phyloP scores from a whole-genome alignment of 1,140 invertebrate genomes.

The Paraescarpia echinospica region DNA sequence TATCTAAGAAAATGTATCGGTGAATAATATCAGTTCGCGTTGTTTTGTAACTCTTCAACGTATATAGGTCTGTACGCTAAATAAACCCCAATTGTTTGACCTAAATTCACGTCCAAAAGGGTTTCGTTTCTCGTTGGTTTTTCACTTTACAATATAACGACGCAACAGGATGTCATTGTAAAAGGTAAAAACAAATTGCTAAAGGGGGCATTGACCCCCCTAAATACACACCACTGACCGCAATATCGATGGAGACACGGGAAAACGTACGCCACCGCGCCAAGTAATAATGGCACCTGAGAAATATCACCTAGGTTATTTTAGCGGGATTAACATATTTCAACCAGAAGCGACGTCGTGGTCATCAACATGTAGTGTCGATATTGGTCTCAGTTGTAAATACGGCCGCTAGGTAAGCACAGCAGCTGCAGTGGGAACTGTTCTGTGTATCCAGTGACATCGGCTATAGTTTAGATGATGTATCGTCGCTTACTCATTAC shows the following conservation, averaged over 20 bases:
- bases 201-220: too few species aligned
- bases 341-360: background rate
- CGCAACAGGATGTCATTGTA: too few species aligned
- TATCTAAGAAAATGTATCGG: too few species aligned
- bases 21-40: too few species aligned
- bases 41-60: too few species aligned
- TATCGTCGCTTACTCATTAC: background rate
- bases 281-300: background rate
- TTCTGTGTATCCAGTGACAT: background rate
- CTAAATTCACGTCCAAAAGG: too few species aligned
- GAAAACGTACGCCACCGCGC: background rate
- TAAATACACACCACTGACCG: too few species aligned
- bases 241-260: background rate
- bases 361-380: background rate
- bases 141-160: too few species aligned
- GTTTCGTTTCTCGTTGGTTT: too few species aligned
- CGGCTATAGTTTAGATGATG: background rate
- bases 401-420: background rate
- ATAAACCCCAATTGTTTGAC: too few species aligned
- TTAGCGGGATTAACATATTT: background rate
- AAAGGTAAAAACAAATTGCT: too few species aligned
- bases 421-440: background rate
- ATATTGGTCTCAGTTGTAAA: background rate
- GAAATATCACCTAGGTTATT: background rate
- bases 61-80: too few species aligned